phyloP scores from a whole-genome alignment of 2,888 invertebrate species.

The Callyntrura guangdongensis region DNA sequence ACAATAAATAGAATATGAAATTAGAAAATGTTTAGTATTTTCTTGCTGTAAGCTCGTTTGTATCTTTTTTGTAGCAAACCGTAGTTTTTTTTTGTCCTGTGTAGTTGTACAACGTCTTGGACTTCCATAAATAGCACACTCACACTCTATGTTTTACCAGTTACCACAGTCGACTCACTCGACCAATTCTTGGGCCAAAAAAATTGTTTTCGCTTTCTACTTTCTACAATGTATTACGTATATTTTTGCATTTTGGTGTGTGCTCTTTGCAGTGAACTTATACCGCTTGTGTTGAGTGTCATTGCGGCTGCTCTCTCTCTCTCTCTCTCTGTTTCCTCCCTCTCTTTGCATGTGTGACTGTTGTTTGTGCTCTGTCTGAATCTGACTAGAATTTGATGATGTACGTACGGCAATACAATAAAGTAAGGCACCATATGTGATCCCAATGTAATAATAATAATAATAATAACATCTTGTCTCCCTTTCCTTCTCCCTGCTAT shows the following conservation, averaged over 20 bases:
- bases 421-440: constrained; percentile 63
- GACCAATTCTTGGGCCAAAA: constrained; percentile 2
- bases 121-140: background rate
- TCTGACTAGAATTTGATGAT: constrained; percentile 54
- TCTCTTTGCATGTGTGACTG: background rate
- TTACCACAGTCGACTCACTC: background rate
- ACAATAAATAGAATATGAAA: constrained; percentile 40
- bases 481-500: constrained; percentile 9
- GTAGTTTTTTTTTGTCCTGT: background rate
- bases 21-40: constrained; percentile 46
- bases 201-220: constrained; percentile 37
- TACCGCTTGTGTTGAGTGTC: background rate
- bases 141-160: background rate
- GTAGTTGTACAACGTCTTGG: background rate
- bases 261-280: constrained; percentile 32
- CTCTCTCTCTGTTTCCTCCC: background rate
- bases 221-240: background rate
- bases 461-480: constrained; percentile 43
- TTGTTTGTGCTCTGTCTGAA: constrained; percentile 43
- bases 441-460: constrained; percentile 62
- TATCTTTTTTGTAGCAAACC: constrained; percentile 30
- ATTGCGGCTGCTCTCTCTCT: background rate
- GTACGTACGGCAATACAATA: constrained; percentile 50
- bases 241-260: constrained; percentile 44
- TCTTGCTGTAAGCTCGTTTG: background rate